phyloP scores from a whole-genome alignment of 2,113 vertebrate genomes.

The Prunella fulvescens region DNA sequence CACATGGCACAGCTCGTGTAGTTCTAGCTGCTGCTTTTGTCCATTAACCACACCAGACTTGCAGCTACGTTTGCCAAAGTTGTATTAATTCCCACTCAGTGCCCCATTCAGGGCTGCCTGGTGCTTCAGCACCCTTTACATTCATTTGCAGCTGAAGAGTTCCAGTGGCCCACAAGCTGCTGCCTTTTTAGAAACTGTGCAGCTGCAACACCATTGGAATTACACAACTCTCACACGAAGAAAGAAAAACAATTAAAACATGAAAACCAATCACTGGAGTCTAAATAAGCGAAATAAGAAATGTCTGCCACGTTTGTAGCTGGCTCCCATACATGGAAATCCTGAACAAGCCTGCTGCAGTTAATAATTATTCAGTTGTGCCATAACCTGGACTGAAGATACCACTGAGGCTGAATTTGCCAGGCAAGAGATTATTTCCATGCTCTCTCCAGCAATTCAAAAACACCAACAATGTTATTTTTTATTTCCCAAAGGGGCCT shows the following conservation, averaged over 20 bases:
- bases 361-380: neutral
- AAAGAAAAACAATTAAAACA: slow-evolving; percentile 2
- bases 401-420: neutral
- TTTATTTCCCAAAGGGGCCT: neutral
- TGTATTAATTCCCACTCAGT: slow-evolving; percentile 44
- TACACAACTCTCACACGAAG: neutral
- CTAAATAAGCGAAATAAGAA: neutral
- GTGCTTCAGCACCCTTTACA: neutral
- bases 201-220: slow-evolving; percentile 9
- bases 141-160: neutral
- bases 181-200: neutral
- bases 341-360: neutral
- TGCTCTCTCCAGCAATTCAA: neutral
- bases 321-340: neutral
- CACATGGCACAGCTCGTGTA: slow-evolving; percentile 47
- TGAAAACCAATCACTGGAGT: neutral
- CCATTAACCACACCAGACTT: slow-evolving; percentile 13
- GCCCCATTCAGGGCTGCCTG: slow-evolving; percentile 3
- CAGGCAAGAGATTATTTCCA: neutral
- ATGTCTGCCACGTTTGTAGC: neutral
- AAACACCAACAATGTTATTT: slow-evolving; percentile 22
- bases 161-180: slow-evolving; percentile 15
- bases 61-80: slow-evolving; percentile 35
- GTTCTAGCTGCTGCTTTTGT: slow-evolving; percentile 45
- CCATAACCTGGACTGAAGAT: neutral